Evolutionary conservation across 2,797 vertebrate species (phyloP), one percentile per base, ranked within the genome.

Genomic region (Amphiprion clarkii): DNA sequence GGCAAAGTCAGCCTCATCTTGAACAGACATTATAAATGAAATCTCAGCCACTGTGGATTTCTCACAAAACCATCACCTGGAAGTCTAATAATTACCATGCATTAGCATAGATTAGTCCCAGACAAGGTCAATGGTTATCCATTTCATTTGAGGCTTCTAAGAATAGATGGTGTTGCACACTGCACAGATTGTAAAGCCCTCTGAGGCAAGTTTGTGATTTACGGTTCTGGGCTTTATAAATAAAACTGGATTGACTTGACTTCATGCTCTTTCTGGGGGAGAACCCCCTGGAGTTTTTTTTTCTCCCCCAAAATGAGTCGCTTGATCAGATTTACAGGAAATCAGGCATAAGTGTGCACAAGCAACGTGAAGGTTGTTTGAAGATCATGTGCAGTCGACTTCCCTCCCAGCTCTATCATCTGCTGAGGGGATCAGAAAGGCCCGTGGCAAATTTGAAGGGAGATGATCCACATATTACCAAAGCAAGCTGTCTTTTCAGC

Each of bases 81-180:
- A 72, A 88, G 60, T 84, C 39, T 57, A 69, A 79, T 84, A 80
- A 88, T 83, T 71, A 69, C 57, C 75, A 74, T 73, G 56, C 57
- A 85, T 91, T 88, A 88, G 67, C 84, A 88, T 80, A 90, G 68
- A 90, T 93, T 76, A 90, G 64, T 27, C 74, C 21, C 63, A 16
- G 73, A 21, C 78, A 78, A 86, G 85, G 78, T 87, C 80, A 81
- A 8, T 66, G 58, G 74, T 77, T 76, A 80, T 85, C 78, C 7
- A 68, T 81, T 83, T 85, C 52, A 69, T 83, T 49, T 16, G 40
- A 33, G 29, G 19, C n/a, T 42, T 62, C 48, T 64, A 64, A 64
- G 33, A 52, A 62, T 57, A 64, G 25, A 19, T 40, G 3, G 53
- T 0, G 10, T 19, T 1, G 51, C 17, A 13, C 19, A 12, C 10